Evolutionary conservation across 2,888 invertebrate genomes (phyloP).

Genomic region (Rhimphoctona megacephalus): DNA sequence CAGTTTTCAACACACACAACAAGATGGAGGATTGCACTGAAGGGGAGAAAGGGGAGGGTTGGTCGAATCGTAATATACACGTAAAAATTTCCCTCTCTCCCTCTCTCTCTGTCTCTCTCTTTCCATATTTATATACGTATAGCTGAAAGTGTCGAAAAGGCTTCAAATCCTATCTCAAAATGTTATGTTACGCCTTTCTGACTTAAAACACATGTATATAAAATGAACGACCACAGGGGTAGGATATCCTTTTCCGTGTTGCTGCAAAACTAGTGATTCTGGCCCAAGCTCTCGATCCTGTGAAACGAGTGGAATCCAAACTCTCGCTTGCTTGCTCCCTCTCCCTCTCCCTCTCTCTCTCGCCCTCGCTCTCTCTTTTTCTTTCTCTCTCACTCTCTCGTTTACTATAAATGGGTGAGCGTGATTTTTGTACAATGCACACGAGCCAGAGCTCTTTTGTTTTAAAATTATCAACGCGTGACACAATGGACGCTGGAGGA

Average conservation of each 20-base stretch:
- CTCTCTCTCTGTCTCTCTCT: not conserved
- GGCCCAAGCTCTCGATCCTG: constrained; percentile 16
- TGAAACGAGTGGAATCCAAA: constrained; percentile 53
- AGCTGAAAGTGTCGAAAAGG: not conserved
- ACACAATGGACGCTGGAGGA: constrained; percentile 76
- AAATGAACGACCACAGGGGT: constrained; percentile 50
- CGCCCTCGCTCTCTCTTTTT: not conserved
- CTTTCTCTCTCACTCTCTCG: constrained; percentile 27
- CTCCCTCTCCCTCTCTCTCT: not conserved
- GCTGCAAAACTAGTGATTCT: constrained; percentile 49
- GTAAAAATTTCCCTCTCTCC: not conserved
- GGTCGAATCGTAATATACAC: constrained; percentile 39
- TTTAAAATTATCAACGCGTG: constrained; percentile 84
- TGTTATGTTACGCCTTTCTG: not conserved
- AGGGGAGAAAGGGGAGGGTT: constrained; percentile 5
- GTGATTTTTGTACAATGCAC: constrained; percentile 82
- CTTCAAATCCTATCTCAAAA: not conserved
- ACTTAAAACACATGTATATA: not conserved
- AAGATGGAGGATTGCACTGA: constrained; percentile 48
- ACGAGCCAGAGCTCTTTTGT: constrained; percentile 79
- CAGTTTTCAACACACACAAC: constrained; percentile 49
- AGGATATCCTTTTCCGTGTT: constrained; percentile 59
- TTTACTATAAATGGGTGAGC: constrained; percentile 37
- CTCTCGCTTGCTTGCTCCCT: constrained; percentile 18
- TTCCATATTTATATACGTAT: not conserved